Percentiles rank a stretch among this genome's conserved stretches.
Conservation (phyloP, 2,113 vertebrate genomes). For the Axis porcinus region DNA sequence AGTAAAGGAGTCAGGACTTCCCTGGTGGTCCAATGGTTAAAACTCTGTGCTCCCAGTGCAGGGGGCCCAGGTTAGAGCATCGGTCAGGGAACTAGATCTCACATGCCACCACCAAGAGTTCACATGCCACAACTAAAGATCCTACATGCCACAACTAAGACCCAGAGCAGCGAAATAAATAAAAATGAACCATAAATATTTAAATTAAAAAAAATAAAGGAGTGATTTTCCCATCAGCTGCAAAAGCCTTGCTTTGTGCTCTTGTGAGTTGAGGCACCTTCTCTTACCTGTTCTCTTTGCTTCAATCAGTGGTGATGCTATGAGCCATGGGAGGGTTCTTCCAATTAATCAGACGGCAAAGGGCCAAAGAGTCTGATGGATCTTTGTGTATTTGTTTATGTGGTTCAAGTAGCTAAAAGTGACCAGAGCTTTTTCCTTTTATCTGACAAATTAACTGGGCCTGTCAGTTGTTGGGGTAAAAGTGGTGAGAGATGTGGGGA, state of each 20-base stretch:
- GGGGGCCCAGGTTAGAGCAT: neutral
- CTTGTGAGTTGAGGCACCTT: rapidly evolving
- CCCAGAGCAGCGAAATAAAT: neutral
- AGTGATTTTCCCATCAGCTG: neutral
- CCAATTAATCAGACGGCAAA: neutral
- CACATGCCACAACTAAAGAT: neutral
- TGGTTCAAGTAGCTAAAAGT: neutral
- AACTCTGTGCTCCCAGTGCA: neutral
- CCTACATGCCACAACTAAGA: neutral
- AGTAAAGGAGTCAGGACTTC: neutral
- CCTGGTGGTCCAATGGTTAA: neutral
- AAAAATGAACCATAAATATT: neutral
- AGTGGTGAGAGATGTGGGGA: too few species aligned
- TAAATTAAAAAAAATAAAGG: neutral
- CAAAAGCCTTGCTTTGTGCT: neutral
- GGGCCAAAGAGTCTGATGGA: neutral
- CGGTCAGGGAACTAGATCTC: neutral
- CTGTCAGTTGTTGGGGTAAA: neutral
- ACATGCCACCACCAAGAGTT: neutral
- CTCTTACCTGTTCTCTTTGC: neutral
- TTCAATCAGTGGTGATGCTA: neutral
- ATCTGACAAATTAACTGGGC: neutral
- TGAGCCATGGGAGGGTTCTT: neutral
- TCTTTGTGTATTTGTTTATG: neutral
- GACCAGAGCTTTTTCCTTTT: neutral